Percentiles rank a stretch among this genome's conserved stretches.
Conservation (phyloP, 1,140 invertebrate genomes). For the Zaprionus inermis region DNA sequence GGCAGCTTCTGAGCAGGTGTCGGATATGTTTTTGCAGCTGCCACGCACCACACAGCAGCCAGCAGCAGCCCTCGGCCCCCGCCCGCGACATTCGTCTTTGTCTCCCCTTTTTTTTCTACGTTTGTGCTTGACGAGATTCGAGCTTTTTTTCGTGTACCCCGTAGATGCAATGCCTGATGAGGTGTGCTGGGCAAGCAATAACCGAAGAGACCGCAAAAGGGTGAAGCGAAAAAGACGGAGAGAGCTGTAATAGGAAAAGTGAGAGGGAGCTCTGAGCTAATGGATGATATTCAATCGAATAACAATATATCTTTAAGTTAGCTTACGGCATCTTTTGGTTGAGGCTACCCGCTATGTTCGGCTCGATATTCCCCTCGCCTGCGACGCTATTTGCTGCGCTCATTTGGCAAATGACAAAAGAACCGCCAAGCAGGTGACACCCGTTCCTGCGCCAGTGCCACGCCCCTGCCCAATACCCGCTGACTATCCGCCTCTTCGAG, state of each 20-base stretch:
- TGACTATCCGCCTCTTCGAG: background rate
- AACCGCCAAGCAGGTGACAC: constrained; percentile 3
- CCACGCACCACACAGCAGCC: background rate
- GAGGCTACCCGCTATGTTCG: background rate
- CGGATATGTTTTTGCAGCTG: constrained; percentile 43
- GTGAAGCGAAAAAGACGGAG: too few relatives aligned
- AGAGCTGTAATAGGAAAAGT: too few relatives aligned
- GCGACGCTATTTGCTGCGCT: constrained; percentile 32
- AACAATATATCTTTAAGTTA: background rate
- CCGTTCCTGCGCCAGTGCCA: background rate
- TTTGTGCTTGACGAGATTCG: constrained; percentile 29
- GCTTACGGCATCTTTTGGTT: background rate
- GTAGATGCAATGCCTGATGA: background rate
- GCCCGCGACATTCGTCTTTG: too few relatives aligned
- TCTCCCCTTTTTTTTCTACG: too few relatives aligned
- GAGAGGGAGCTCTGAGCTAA: background rate
- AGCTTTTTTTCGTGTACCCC: constrained; percentile 23
- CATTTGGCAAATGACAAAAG: constrained; percentile 40
- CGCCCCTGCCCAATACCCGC: background rate
- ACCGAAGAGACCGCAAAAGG: background rate
- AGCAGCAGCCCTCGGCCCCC: too few relatives aligned
- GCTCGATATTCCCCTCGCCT: background rate
- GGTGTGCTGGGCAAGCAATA: constrained; percentile 4
- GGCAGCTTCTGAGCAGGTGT: constrained; percentile 47
- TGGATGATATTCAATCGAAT: background rate